These are phyloP conservation scores for Gnathonemus echidnorhynchus DNA, from an alignment of 2,113 vertebrate genomes.

Conservation along the genomic window DNA sequence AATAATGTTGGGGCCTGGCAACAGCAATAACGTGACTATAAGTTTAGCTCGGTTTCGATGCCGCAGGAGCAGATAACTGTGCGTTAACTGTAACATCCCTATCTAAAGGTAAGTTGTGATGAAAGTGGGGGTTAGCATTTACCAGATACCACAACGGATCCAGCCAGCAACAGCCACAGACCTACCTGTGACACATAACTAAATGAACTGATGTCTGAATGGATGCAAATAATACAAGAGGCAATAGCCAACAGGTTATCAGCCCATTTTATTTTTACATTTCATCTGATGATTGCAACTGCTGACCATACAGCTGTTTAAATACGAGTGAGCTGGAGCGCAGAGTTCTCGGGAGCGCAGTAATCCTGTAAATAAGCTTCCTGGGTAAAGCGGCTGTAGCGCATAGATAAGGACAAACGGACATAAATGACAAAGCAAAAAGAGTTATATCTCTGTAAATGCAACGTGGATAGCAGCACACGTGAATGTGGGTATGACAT, in stretches of 20 bases:
- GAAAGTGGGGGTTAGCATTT: background rate
- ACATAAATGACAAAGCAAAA: background rate
- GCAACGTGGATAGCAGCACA: background rate
- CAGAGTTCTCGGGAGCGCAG: background rate
- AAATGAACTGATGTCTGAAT: background rate
- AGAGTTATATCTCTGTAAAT: background rate
- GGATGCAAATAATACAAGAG: background rate
- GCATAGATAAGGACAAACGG: background rate
- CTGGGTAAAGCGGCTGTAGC: background rate
- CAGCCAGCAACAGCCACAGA: background rate
- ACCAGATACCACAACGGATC: background rate
- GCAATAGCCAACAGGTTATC: background rate
- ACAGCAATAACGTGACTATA: background rate
- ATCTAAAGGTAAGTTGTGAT: background rate
- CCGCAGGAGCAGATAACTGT: background rate
- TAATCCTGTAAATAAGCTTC: background rate
- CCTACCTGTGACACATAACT: background rate
- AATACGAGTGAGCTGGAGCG: background rate
- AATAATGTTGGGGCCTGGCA: background rate
- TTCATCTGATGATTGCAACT: background rate
- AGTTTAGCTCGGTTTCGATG: background rate
- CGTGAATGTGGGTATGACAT: background rate
- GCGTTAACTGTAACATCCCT: background rate
- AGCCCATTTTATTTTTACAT: background rate
- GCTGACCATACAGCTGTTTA: background rate